A percentile compares a stretch with the other conserved stretches of the same genome.
Conservation (phyloP, 1,140 invertebrate species). For the Wiebesia pumilae region DNA sequence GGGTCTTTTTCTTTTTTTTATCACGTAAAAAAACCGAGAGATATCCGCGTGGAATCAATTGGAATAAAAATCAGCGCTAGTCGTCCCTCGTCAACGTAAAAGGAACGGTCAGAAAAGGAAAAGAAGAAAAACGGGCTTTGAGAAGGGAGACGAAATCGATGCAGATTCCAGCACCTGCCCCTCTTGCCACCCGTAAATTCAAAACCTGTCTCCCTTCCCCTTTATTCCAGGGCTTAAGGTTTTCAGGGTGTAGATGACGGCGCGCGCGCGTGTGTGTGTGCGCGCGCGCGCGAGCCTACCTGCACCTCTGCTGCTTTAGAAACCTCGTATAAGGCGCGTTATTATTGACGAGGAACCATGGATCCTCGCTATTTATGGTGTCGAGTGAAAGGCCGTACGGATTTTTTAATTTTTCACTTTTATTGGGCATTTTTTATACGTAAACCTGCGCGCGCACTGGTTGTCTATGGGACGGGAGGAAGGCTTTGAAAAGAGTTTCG, state of each 20-base stretch:
- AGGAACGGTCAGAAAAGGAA: conserved; percentile 22
- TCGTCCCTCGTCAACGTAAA: conserved; percentile 46
- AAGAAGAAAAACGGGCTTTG: neutral
- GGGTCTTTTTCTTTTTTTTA: no score
- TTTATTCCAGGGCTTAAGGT: neutral
- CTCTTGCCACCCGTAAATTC: conserved; percentile 53
- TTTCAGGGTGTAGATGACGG: neutral
- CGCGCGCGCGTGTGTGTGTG: neutral
- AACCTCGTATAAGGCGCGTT: neutral
- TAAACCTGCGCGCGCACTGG: neutral
- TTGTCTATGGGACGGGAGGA: neutral
- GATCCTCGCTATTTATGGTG: neutral
- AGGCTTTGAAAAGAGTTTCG: neutral
- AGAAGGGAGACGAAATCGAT: conserved; percentile 57
- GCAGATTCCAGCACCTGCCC: conserved; percentile 67
- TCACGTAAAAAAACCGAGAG: neutral
- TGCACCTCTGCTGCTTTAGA: neutral
- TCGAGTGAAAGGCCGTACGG: neutral
- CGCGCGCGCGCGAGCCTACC: neutral
- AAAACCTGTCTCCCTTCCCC: conserved; percentile 53
- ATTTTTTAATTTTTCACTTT: neutral
- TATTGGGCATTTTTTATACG: neutral
- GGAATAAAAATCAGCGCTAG: conserved; percentile 35
- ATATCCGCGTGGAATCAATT: conserved; percentile 38
- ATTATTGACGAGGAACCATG: neutral